Percentiles rank a stretch among this genome's conserved stretches.
Conservation (phyloP, 2,113 vertebrate species). For the Rhinolophus ferrumequinum region DNA sequence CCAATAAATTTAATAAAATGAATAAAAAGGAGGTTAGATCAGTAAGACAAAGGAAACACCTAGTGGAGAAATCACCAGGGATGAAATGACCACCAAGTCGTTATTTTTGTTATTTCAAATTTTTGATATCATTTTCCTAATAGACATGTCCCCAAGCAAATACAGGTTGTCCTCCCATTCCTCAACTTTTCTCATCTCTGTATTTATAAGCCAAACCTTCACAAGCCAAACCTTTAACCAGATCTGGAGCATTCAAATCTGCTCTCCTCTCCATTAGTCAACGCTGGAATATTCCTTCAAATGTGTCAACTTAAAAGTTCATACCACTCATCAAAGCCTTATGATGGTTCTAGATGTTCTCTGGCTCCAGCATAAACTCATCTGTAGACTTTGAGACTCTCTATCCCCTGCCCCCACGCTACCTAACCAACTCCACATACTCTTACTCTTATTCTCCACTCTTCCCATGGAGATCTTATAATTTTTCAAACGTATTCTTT, state of each 20-base stretch:
- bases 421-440: neutral
- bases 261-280: neutral
- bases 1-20: too few relatives aligned
- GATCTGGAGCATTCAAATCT: neutral
- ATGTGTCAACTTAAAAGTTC: neutral
- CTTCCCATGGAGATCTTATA: neutral
- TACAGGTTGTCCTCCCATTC: neutral
- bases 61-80: neutral
- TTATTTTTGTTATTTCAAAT: conserved; percentile 30
- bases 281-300: conserved; percentile 8
- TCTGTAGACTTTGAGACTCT: neutral
- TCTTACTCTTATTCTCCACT: neutral
- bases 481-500: neutral
- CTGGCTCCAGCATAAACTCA: neutral
- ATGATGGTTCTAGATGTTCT: neutral
- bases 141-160: neutral
- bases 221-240: neutral
- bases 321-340: conserved; percentile 40
- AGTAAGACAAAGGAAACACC: conserved; percentile 35
- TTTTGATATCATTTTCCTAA: conserved; percentile 7
- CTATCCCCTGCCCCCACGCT: neutral
- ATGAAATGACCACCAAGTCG: neutral
- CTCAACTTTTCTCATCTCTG: conserved; percentile 24
- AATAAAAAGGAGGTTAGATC: neutral
- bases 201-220: neutral